Base-by-base conservation (phyloP, 2,113 vertebrate genomes). In the Sminthopsis crassicaudata region DNA sequence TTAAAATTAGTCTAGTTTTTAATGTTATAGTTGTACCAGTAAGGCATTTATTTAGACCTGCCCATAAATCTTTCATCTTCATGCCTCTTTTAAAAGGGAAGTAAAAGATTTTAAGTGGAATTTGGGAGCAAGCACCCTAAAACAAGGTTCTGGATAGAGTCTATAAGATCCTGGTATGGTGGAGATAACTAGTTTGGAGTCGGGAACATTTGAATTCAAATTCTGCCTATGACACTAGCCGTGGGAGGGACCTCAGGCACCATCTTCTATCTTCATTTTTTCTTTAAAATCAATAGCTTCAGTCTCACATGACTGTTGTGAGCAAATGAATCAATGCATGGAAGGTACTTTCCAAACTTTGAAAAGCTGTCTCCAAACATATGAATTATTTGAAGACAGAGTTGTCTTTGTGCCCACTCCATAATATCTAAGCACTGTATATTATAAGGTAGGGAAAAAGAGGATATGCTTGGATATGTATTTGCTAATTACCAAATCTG, bases 221-320 rank as follows among this genome's bases (percentile, higher is more conserved):
- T 91, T 93, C 91, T 50, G 7, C 52, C 90, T 94, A 11, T 53
- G 46, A 94, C 25, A 94, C 57, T 91, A 92, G 54, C 55, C 92
- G 22, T 53, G 48, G 48, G 48, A 48, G 23, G 92, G 46, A 89
- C 22, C 16, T 50, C 94, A 36, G 94, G 89, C 90, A 89, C 88
- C 51, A 50, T 67, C 57, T 76, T 27, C 30, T 7, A 50, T 92
- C 91, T 11, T 50, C 12, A 52, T 48, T 48, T 48, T 48, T 48
- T 14, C 48, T 92, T 1, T 24, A 30, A 60, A 92, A 48, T 76
- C 19, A 36, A n/a, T 42, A 23, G 30, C 51, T 52, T 46, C 25
- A 30, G 30, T 30, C 50, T 51, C 25, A 90, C 89, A 90, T 25
- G 50, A 1, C 50, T 50, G 24, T 16, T 90, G 46, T 26, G 30